phyloP scores from a whole-genome alignment of 2,113 vertebrate genomes.

The Otus sunia region DNA sequence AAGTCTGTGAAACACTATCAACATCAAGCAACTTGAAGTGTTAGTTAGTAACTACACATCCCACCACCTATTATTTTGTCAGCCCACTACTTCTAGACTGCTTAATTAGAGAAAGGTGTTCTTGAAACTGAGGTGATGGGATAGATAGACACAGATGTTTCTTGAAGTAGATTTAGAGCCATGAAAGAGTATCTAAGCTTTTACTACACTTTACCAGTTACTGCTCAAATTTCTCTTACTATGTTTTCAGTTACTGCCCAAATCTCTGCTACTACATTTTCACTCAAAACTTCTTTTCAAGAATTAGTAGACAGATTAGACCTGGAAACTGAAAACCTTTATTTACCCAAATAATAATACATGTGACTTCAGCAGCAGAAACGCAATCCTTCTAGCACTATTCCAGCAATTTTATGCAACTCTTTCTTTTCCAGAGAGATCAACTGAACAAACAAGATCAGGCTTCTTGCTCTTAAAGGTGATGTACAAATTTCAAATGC shows the following conservation, averaged over 20 bases:
- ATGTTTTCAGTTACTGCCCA: not conserved
- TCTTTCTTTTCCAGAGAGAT: not conserved
- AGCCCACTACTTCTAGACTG: not conserved
- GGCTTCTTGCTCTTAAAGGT: not conserved
- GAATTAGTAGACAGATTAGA: conserved; percentile 9
- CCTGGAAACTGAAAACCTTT: conserved; percentile 31
- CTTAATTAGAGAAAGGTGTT: not conserved
- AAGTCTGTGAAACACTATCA: not conserved
- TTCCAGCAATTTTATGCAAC: not conserved
- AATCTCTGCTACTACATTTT: not conserved
- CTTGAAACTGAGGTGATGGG: not conserved
- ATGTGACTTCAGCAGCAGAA: not conserved
- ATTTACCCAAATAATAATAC: conserved; percentile 36
- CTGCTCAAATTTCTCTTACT: not conserved
- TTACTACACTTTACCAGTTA: not conserved
- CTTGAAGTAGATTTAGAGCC: not conserved
- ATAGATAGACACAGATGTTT: not conserved
- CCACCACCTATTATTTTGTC: not conserved
- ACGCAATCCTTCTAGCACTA: not conserved
- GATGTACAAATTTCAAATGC: not conserved
- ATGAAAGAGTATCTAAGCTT: not conserved
- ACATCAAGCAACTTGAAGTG: not conserved
- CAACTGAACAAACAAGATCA: not conserved
- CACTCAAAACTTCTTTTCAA: not conserved
- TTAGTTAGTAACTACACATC: not conserved